Conservation (phyloP, 1,140 invertebrate genomes). For the Neomicropteryx cornuta region DNA sequence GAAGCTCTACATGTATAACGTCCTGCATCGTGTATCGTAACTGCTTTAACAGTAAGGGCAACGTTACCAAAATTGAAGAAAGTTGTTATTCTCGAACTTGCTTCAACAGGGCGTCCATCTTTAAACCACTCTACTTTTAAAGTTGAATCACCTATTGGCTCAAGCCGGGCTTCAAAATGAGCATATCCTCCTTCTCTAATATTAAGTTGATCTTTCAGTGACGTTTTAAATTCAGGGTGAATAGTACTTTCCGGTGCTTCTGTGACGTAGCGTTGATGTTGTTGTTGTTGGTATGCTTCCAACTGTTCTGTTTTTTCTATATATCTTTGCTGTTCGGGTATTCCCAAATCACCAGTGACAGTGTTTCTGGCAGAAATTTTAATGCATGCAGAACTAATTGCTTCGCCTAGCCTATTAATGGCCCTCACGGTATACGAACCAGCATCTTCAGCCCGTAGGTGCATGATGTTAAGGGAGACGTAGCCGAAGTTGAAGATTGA, state of each 20-base stretch:
- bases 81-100: constrained; percentile 85
- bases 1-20: constrained; percentile 83
- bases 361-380: constrained; percentile 66
- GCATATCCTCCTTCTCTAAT: constrained; percentile 88
- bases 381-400: constrained; percentile 67
- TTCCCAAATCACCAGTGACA: constrained; percentile 75
- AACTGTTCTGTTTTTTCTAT: constrained; percentile 88
- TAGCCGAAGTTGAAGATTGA: constrained; percentile 97
- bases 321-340: constrained; percentile 86
- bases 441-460: constrained; percentile 88
- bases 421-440: constrained; percentile 85
- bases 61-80: constrained; percentile 97
- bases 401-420: constrained; percentile 78
- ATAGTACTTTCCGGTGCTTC: constrained; percentile 66
- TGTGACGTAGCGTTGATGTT: constrained; percentile 63
- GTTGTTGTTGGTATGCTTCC: constrained; percentile 76
- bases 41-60: constrained; percentile 89
- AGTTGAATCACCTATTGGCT: constrained; percentile 85
- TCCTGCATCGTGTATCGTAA: constrained; percentile 83
- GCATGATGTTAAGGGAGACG: constrained; percentile 94
- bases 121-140: constrained; percentile 93
- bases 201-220: constrained; percentile 80
- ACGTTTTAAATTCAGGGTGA: constrained; percentile 85
- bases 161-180: constrained; percentile 90
- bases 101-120: constrained; percentile 81